Evolutionary conservation across 2,113 vertebrate genomes (phyloP).

Genomic region (Leptobrachium ailaonicum): DNA sequence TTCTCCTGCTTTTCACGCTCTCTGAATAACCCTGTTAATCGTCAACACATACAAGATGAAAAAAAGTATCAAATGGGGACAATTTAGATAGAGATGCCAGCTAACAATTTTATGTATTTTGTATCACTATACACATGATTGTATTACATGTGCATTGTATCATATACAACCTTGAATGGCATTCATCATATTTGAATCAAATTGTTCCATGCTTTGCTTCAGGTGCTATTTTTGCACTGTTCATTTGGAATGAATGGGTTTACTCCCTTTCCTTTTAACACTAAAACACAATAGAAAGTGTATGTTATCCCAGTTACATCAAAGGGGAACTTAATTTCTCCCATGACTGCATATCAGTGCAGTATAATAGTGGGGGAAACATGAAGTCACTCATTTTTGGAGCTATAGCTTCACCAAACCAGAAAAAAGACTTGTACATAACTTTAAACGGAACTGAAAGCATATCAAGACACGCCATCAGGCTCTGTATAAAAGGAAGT

Average conservation of each 20-base stretch:
- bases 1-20: too few relatives aligned
- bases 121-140: too few relatives aligned
- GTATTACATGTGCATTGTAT: too few relatives aligned
- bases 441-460: too few relatives aligned
- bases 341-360: slow-evolving; percentile 10
- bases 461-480: neutral
- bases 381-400: neutral
- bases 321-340: slow-evolving; percentile 14
- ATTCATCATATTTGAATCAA: neutral
- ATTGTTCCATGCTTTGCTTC: neutral
- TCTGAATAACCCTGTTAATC: too few relatives aligned
- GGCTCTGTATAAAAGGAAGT: neutral
- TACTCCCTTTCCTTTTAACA: slow-evolving; percentile 17
- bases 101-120: too few relatives aligned
- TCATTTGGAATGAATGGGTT: slow-evolving; percentile 6
- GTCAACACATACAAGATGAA: too few relatives aligned
- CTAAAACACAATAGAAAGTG: slow-evolving; percentile 15
- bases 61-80: too few relatives aligned
- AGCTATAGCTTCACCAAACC: too few relatives aligned
- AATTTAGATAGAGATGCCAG: too few relatives aligned
- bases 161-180: neutral
- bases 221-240: neutral
- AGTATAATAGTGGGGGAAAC: neutral
- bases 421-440: too few relatives aligned
- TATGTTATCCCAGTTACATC: slow-evolving; percentile 22